These are phyloP conservation scores for Prorops nasuta DNA, from an alignment of 1,140 invertebrate genomes.

Conservation along the genomic window DNA sequence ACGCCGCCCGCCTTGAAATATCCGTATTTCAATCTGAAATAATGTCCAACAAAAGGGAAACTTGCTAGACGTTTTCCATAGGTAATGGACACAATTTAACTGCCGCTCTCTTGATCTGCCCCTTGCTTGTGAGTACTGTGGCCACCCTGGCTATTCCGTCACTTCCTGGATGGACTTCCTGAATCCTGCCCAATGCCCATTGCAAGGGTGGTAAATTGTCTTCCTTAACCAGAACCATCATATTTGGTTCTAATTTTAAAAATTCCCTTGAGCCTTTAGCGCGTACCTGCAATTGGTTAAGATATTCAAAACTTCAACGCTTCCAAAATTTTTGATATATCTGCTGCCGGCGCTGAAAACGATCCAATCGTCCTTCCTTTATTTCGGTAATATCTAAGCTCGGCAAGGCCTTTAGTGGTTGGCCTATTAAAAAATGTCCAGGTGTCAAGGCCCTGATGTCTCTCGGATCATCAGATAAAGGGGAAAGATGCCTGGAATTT, in stretches of 20 bases:
- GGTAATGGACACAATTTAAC: constrained; percentile 22
- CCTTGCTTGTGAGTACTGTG: constrained; percentile 16
- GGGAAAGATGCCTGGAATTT: constrained; percentile 34
- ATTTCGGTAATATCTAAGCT: constrained; percentile 8
- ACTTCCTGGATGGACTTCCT: constrained; percentile 17
- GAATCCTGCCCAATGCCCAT: constrained; percentile 30
- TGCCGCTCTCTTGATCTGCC: constrained; percentile 18
- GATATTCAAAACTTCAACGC: too few relatives aligned
- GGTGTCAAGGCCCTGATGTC: constrained; percentile 15
- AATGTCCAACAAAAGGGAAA: too few relatives aligned
- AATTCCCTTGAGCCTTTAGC: constrained; percentile 31
- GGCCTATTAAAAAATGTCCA: too few relatives aligned
- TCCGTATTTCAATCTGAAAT: too few relatives aligned
- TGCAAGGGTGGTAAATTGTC: constrained; percentile 36
- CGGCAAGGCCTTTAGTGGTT: constrained; percentile 10
- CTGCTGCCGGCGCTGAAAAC: constrained; percentile 24
- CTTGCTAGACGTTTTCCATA: too few relatives aligned
- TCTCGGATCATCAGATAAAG: constrained; percentile 10
- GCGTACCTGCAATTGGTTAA: constrained; percentile 29
- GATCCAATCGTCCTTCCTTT: constrained; percentile 2
- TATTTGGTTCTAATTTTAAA: constrained; percentile 24
- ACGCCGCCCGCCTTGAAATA: too few relatives aligned
- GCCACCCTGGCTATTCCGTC: constrained; percentile 20
- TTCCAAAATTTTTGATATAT: constrained; percentile 30
- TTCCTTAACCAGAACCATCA: constrained; percentile 42